Base-by-base conservation (phyloP, 1,140 invertebrate species). In the Drosophila bifasciata region DNA sequence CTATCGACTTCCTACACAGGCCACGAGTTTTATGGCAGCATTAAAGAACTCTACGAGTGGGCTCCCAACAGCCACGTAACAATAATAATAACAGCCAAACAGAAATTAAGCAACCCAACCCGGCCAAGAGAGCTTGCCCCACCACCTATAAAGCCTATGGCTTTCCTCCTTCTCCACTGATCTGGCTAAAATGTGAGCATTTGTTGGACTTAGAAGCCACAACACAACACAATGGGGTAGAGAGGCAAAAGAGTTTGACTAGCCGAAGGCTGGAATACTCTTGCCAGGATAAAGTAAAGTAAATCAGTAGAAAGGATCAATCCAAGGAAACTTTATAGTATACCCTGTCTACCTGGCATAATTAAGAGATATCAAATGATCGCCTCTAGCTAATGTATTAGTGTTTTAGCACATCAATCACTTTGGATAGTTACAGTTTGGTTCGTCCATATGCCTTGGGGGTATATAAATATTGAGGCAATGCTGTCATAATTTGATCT, bases 401-500 rank as follows among this genome's bases (percentile, higher is more conserved):
- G 45, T 25, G 57, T 3, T 5, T 7, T 61, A 46, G 15, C 53
- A 67, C 52, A 53, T 68, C 21, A 55, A 68, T 67, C 64, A 55
- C 3, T 16, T 13, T 2, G 9, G 7, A 25, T 45, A 11, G 46
- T 28, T 21, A 3, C 19, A 3, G 19, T 21, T 21, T 3, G 19
- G 19, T 21, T 21, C n/a, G n/a, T 51, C 13, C 36, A 52, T 21
- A 5, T 32, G 13, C 41, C 17, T 49, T 11, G 2, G 13, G 19
- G 8, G n/a, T n/a, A n/a, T n/a, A 57, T 45, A 53, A 53, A 66
- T 1, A n/a, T n/a, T n/a, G n/a, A n/a, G n/a, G n/a, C n/a, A n/a
- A n/a, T n/a, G 44, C 44, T 69, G 64, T 67, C 61, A 68, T 55
- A 68, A 68, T 11, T 67, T 68, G 49, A 68, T 67, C 62, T 55